Evolutionary conservation across 2,888 invertebrate genomes (phyloP), one percentile per base, ranked within the genome.

Genomic region (Tenthredo notha): DNA sequence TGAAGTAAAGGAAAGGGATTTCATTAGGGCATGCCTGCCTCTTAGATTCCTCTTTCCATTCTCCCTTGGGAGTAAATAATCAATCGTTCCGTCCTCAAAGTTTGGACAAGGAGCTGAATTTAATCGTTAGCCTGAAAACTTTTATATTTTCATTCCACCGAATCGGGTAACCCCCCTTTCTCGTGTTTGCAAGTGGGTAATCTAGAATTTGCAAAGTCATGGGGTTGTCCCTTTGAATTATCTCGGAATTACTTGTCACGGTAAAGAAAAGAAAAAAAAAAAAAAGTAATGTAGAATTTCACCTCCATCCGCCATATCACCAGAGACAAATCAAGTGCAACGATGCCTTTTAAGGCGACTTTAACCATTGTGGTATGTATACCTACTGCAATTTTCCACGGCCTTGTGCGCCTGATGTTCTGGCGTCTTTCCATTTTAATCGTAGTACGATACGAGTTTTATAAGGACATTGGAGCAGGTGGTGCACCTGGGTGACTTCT

Each of bases 341-440:
- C 77, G 50, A 77, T 77, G n/a, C 80, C 80, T 80, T 80, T 21
- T 80, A 80, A 80, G 80, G 80, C 47, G 21, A 80, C 77, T 77
- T 33, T 6, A 18, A 9, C 80, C 58, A 61, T 80, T 43, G 72
- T 74, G 43, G 40, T 12, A 1, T 1, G 18, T 2, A n/a, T 40
- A 40, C 21, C 37, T 40, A 61, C 21, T 40, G 61, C 80, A 33
- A 50, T 47, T 40, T 50, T 21, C 6, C 61, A 7, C 80, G 80
- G 58, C 80, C 80, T 80, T 80, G 80, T 50, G 21, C 25, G 61
- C 61, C 58, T 18, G 78, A 78, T 78, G 58, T 15, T 61, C 58
- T 61, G 18, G 37, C 80, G 37, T 47, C n/a, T 50, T 50, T 80
- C 58, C 33, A 18, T 61, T 80, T 80, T 33, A 58, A 80, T 58